A percentile compares a stretch with the other conserved stretches of the same genome.
These are phyloP conservation scores for Isotomurus palustris DNA, from an alignment of 2,888 invertebrate species.

Conservation along the genomic window DNA sequence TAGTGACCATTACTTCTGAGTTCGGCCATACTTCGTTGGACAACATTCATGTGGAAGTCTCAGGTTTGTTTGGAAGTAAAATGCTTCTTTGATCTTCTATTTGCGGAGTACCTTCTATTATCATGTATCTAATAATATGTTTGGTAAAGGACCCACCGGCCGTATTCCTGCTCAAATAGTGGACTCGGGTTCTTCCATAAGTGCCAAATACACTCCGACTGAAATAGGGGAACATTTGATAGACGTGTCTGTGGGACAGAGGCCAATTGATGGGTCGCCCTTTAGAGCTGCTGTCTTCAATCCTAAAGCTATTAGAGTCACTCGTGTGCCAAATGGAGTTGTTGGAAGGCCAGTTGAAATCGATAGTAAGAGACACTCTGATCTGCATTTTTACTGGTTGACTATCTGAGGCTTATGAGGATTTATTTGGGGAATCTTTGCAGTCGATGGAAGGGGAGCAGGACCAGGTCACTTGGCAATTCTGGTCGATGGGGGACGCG, in stretches of 20 bases:
- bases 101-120: conserved; percentile 6
- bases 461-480: conserved; percentile 95
- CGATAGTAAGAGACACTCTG: conserved; percentile 65
- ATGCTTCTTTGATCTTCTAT: not conserved
- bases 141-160: conserved; percentile 28
- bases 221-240: conserved; percentile 57
- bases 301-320: conserved; percentile 56
- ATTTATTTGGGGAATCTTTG: conserved; percentile 38
- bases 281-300: conserved; percentile 49
- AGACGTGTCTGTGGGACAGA: conserved; percentile 54
- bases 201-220: conserved; percentile 56
- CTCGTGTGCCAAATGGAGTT: conserved; percentile 77
- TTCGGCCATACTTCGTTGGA: conserved; percentile 44
- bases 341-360: conserved; percentile 92
- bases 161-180: conserved; percentile 42
- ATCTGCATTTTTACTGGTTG: not conserved
- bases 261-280: conserved; percentile 50
- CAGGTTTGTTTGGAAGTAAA: conserved; percentile 11
- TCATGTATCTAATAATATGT: conserved; percentile 9
- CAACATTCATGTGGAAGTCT: conserved; percentile 47
- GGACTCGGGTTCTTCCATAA: conserved; percentile 47
- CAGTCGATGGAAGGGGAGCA: conserved; percentile 92
- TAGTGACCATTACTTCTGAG: conserved; percentile 56
- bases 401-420: not conserved
- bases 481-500: conserved; percentile 88